These are phyloP conservation scores for Squalus acanthias DNA, from an alignment of 2,797 vertebrate genomes.

Conservation along the genomic window DNA sequence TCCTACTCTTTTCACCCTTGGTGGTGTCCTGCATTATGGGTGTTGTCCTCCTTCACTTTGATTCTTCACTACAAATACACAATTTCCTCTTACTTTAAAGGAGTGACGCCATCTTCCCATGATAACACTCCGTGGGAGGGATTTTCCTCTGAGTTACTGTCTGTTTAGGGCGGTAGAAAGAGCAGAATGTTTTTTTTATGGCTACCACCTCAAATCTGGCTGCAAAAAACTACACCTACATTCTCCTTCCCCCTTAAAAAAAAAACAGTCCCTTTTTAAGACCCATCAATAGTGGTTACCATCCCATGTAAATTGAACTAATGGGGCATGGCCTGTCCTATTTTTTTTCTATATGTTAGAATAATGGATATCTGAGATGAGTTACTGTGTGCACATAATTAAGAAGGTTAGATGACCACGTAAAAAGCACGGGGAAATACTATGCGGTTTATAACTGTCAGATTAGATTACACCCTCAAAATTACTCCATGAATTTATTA, in stretches of 20 bases:
- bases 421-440: not conserved
- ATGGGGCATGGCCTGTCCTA: too few relatives aligned
- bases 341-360: not conserved
- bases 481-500: not conserved
- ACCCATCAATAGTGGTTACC: not conserved
- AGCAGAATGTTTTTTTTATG: not conserved
- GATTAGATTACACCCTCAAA: not conserved
- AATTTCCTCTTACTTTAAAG: not conserved
- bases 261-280: not conserved
- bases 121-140: not conserved
- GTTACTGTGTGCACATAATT: not conserved
- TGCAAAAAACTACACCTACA: not conserved
- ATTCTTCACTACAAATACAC: not conserved
- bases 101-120: not conserved
- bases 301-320: not conserved
- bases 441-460: not conserved
- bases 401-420: not conserved
- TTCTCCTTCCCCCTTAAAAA: not conserved
- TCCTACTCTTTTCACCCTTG: not conserved
- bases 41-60: not conserved
- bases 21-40: not conserved
- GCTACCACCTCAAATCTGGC: not conserved
- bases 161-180: not conserved
- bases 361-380: not conserved
- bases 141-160: not conserved